Conservation (phyloP, 2,113 vertebrate species). For the Microtus ochrogaster region DNA sequence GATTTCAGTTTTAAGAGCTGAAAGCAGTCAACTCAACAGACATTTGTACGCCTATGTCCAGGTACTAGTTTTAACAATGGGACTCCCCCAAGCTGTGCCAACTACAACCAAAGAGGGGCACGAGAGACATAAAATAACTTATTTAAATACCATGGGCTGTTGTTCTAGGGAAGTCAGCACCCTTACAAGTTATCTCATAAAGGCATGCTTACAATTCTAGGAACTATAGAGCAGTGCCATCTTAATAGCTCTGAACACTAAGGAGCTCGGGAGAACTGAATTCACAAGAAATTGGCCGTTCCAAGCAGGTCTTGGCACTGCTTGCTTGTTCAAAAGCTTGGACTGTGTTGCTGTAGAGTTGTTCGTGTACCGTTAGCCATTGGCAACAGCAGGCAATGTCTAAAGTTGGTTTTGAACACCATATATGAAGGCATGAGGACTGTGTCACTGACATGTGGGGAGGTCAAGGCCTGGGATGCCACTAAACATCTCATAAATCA, state of each 20-base stretch:
- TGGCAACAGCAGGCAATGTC: background rate
- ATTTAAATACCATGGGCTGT: conserved; percentile 14
- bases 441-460: background rate
- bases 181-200: background rate
- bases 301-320: background rate
- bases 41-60: background rate
- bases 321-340: background rate
- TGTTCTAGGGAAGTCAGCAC: background rate
- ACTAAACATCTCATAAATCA: conserved; percentile 17
- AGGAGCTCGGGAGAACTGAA: background rate
- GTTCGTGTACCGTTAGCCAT: background rate
- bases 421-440: background rate
- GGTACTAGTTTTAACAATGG: background rate
- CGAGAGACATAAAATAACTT: conserved; percentile 1
- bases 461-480: background rate
- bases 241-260: conserved; percentile 39
- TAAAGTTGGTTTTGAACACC: conserved; percentile 41
- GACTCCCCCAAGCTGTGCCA: conserved; percentile 23
- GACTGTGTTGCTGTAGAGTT: background rate
- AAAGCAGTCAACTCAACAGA: background rate
- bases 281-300: background rate
- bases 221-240: background rate
- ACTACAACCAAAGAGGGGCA: conserved; percentile 61
- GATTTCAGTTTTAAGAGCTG: background rate
- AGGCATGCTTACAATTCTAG: conserved; percentile 5